A percentile compares a stretch with the other conserved stretches of the same genome.
Conservation (phyloP, 2,888 invertebrate genomes). For the Pedicia rivosa region DNA sequence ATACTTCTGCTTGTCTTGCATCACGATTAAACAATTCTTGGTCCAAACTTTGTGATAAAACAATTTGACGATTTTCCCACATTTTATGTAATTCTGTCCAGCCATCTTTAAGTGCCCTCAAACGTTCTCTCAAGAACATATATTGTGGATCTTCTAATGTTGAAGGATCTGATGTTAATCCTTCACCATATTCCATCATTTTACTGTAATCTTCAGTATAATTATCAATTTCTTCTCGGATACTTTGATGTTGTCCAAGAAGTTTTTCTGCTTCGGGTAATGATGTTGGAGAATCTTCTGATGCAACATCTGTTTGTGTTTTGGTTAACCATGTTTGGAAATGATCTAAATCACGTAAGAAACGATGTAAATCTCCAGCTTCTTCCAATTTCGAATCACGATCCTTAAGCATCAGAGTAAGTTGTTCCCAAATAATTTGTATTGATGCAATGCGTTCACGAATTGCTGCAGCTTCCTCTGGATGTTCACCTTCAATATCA, state of each 20-base stretch:
- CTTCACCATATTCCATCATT: slow-evolving; percentile 99
- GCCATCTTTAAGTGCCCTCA: slow-evolving; percentile 95
- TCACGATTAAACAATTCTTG: slow-evolving; percentile 92
- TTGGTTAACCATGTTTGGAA: slow-evolving; percentile 99
- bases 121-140: slow-evolving; percentile 97
- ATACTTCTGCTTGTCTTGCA: slow-evolving; percentile 92
- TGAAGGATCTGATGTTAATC: slow-evolving; percentile 72
- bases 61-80: slow-evolving; percentile 97
- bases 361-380: slow-evolving; percentile 95
- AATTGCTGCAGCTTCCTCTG: slow-evolving; percentile 83
- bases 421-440: slow-evolving; percentile 86
- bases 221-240: slow-evolving; percentile 98
- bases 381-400: slow-evolving; percentile 97
- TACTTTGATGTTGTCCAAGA: slow-evolving; percentile 92
- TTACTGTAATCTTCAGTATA: slow-evolving; percentile 95
- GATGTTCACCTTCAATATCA: slow-evolving; percentile 82
- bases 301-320: slow-evolving; percentile 97
- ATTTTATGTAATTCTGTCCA: slow-evolving; percentile 99
- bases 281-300: slow-evolving; percentile 86
- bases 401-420: slow-evolving; percentile 94
- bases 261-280: slow-evolving; percentile 94
- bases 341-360: slow-evolving; percentile 96
- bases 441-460: slow-evolving; percentile 83
- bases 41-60: slow-evolving; percentile 88
- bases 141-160: slow-evolving; percentile 96